Evolutionary conservation across 1,140 invertebrate species (phyloP).

Genomic region (Helicoverpa armigera): DNA sequence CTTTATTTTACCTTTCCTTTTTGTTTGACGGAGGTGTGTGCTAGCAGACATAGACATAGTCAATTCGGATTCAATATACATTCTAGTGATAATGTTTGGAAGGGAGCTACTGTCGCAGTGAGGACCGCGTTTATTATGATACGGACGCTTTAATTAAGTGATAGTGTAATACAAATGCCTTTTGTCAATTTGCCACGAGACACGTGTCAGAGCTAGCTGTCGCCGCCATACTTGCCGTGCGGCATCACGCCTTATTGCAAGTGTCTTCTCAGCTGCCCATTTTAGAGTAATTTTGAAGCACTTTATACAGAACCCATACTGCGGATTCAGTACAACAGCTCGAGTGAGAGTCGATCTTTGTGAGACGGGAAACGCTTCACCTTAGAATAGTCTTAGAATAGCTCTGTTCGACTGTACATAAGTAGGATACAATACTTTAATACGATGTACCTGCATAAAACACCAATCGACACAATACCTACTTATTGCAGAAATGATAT

Average conservation of each 20-base stretch:
- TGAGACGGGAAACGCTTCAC: constrained; percentile 30
- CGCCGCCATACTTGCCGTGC: constrained; percentile 19
- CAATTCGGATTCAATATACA: constrained; percentile 5
- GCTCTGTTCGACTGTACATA: constrained; percentile 7
- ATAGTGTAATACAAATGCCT: constrained; percentile 59
- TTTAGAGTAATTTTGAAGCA: constrained; percentile 46
- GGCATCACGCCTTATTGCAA: constrained; percentile 54
- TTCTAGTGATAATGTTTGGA: background rate
- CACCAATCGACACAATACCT: constrained; percentile 18
- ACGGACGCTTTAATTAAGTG: constrained; percentile 57
- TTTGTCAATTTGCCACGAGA: constrained; percentile 61
- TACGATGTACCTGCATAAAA: constrained; percentile 36
- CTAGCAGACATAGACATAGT: constrained; percentile 16
- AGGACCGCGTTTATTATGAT: constrained; percentile 8
- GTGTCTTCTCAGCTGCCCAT: constrained; percentile 51
- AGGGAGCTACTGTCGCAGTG: background rate
- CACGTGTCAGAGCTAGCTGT: constrained; percentile 19
- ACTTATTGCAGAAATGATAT: constrained; percentile 24
- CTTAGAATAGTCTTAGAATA: constrained; percentile 9
- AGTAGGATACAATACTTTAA: constrained; percentile 40
- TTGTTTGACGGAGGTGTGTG: constrained; percentile 52
- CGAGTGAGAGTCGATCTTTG: constrained; percentile 14
- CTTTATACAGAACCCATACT: constrained; percentile 27
- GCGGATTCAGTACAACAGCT: constrained; percentile 27
- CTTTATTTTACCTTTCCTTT: constrained; percentile 69